Evolutionary conservation across 2,797 vertebrate species (phyloP).

Genomic region (Trachops cirrhosus): DNA sequence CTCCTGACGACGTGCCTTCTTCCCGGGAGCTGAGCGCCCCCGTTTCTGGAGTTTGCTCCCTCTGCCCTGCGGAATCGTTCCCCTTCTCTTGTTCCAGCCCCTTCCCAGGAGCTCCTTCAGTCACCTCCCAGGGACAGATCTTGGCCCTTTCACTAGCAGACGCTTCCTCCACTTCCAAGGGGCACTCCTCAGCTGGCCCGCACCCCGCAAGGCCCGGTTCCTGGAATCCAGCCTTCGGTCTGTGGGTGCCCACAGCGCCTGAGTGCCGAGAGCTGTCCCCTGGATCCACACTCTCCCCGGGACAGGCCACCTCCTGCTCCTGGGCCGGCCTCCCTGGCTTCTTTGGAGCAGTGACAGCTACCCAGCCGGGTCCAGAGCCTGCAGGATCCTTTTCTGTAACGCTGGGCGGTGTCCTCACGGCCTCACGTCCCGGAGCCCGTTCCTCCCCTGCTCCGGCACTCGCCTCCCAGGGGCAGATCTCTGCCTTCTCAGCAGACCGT

Average conservation of each 20-base stretch:
- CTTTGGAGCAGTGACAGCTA: constrained; percentile 32
- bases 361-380: fast-evolving
- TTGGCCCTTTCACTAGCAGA: constrained; percentile 74
- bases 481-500: background rate
- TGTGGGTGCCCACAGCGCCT: constrained; percentile 49
- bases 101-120: background rate
- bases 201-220: constrained; percentile 19
- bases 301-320: constrained; percentile 72
- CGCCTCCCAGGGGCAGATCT: constrained; percentile 54
- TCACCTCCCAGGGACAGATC: constrained; percentile 82
- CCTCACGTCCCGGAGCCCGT: background rate
- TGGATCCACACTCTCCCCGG: constrained; percentile 37
- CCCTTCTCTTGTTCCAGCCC: background rate
- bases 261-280: constrained; percentile 37
- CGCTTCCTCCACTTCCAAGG: constrained; percentile 75
- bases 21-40: background rate
- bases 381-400: background rate
- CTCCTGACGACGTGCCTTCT: constrained; percentile 51
- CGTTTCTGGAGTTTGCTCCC: background rate
- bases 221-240: constrained; percentile 33
- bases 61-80: background rate
- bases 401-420: fast-evolving
- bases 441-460: background rate
- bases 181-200: constrained; percentile 69
- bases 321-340: constrained; percentile 66